These are phyloP conservation scores for Natrix natrix DNA, from an alignment of 2,797 vertebrate species.

Conservation along the genomic window DNA sequence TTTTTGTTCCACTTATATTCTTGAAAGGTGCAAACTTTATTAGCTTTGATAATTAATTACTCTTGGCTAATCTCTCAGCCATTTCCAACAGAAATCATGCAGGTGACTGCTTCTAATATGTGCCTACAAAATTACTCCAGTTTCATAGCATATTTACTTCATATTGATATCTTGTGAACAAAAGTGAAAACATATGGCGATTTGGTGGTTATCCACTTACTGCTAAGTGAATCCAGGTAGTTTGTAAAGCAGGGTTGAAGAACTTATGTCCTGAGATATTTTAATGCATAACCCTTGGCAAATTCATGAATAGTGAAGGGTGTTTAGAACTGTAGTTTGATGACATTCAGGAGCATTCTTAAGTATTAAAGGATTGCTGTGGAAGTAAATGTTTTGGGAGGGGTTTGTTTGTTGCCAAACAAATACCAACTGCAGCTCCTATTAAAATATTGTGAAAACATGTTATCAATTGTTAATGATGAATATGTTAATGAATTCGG, in stretches of 20 bases:
- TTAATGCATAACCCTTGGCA: not conserved
- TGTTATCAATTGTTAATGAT: not conserved
- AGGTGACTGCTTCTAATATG: not conserved
- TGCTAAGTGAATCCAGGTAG: not conserved
- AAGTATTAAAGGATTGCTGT: not conserved
- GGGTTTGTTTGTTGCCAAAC: not conserved
- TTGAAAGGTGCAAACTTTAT: not conserved
- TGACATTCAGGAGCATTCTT: not conserved
- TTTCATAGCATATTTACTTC: not conserved
- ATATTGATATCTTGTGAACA: not conserved
- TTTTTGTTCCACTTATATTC: not conserved
- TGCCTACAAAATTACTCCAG: not conserved
- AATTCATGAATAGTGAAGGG: not conserved
- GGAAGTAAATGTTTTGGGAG: not conserved
- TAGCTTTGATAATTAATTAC: slow-evolving; percentile 12
- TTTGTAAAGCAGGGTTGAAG: not conserved
- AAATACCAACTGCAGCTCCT: not conserved
- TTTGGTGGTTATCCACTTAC: not conserved
- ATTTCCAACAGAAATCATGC: not conserved
- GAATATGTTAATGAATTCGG: not conserved
- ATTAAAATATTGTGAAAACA: not conserved
- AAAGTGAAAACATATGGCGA: not conserved
- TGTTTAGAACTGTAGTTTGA: not conserved
- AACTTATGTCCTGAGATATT: not conserved
- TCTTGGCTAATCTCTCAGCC: not conserved